Evolutionary conservation across 2,113 vertebrate species (phyloP).

Genomic region (Bubalus kerabau): DNA sequence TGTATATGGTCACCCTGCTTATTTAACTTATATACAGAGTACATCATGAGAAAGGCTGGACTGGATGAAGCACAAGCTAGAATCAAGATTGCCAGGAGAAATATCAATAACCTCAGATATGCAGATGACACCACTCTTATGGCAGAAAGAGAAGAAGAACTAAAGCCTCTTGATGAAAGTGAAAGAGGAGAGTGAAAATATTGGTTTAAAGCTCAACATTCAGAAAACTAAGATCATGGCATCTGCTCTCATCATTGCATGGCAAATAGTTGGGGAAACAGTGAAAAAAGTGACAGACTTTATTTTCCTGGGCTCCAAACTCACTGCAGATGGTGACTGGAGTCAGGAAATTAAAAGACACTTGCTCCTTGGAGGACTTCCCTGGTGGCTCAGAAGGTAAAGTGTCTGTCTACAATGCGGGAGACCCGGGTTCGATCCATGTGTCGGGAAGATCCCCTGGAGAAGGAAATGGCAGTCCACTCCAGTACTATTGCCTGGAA

Average conservation of each 20-base stretch:
- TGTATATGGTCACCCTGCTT: neutral
- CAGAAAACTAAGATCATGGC: neutral
- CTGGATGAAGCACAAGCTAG: neutral
- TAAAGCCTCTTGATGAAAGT: neutral
- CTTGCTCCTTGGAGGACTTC: neutral
- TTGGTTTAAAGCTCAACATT: neutral
- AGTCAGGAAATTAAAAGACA: neutral
- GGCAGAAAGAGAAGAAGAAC: neutral
- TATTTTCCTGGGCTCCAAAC: neutral
- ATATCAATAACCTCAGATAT: neutral
- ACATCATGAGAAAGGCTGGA: neutral
- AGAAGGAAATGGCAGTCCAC: no score
- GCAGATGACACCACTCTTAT: neutral
- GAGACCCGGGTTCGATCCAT: no score
- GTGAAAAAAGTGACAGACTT: neutral
- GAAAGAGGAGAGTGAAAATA: neutral
- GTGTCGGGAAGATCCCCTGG: no score
- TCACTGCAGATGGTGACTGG: neutral
- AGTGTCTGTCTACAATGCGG: accelerated
- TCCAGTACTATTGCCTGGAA: no score
- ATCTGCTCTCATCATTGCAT: neutral
- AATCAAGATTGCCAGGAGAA: neutral
- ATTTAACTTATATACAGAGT: neutral
- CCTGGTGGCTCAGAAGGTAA: no score
- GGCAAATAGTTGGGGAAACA: neutral